Conservation (phyloP, 2,888 invertebrate genomes). For the Polietes domitor region DNA sequence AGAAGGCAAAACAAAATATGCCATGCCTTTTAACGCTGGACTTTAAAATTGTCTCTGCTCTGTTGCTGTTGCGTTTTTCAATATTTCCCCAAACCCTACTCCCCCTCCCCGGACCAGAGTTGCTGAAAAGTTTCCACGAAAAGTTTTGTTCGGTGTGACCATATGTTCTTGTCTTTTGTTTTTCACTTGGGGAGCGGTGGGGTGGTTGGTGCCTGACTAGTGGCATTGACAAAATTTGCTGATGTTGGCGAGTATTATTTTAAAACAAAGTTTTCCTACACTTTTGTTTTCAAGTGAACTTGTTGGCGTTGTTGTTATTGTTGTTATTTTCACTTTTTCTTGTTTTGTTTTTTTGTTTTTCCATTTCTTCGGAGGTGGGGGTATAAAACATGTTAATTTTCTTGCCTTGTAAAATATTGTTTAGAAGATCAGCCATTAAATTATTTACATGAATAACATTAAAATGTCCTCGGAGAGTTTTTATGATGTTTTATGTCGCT, state of each 20-base stretch:
- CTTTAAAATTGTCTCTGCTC: neutral
- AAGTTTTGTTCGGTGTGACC: constrained; percentile 26
- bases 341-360: constrained; percentile 14
- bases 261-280: constrained; percentile 15
- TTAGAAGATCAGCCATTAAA: constrained; percentile 49
- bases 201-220: neutral
- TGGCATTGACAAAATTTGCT: constrained; percentile 8
- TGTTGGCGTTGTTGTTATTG: neutral
- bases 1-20: neutral
- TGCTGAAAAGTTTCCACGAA: neutral
- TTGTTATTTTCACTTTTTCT: neutral
- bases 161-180: constrained; percentile 19
- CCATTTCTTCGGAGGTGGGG: too few species aligned
- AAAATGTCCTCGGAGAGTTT: constrained; percentile 44
- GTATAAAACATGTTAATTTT: constrained; percentile 50
- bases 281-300: neutral
- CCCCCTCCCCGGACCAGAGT: neutral
- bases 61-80: neutral
- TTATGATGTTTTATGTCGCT: constrained; percentile 24
- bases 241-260: neutral
- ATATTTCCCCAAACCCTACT: too few species aligned
- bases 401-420: constrained; percentile 19
- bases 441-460: constrained; percentile 42
- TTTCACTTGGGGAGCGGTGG: too few species aligned
- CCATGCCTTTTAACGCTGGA: neutral